Evolutionary conservation across 2,888 invertebrate genomes (phyloP).

Genomic region (Eupeodes latifasciatus): DNA sequence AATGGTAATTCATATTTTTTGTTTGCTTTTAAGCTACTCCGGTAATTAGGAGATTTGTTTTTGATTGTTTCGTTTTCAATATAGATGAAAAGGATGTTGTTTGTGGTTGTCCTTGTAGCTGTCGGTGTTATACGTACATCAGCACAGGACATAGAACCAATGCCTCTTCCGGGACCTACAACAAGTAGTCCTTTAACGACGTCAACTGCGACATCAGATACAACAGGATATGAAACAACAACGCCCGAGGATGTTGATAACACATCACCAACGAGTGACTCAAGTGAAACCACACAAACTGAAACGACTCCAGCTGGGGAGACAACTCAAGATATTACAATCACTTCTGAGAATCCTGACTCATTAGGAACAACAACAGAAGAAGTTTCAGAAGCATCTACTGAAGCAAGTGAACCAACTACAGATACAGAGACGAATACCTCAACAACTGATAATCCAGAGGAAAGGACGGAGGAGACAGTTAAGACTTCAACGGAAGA

Average conservation of each 20-base stretch:
- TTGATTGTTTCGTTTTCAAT: background rate
- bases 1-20: slow-evolving; percentile 39
- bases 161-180: background rate
- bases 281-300: slow-evolving; percentile 15
- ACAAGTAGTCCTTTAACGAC: slow-evolving; percentile 24
- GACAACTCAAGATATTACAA: background rate
- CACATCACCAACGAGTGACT: background rate
- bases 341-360: background rate
- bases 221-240: slow-evolving; percentile 8
- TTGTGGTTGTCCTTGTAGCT: slow-evolving; percentile 40
- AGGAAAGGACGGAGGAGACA: background rate
- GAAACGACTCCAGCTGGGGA: background rate
- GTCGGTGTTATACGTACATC: slow-evolving; percentile 9
- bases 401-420: background rate
- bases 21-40: background rate
- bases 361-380: background rate
- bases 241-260: slow-evolving; percentile 6
- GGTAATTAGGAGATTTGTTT: background rate
- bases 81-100: slow-evolving; percentile 28
- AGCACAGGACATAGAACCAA: slow-evolving; percentile 56
- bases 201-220: slow-evolving; percentile 13
- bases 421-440: background rate
- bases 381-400: background rate
- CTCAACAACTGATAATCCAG: background rate
- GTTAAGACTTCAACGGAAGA: background rate